Percentiles rank a stretch among this genome's conserved stretches.
phyloP scores from a whole-genome alignment of 1,140 invertebrate genomes.

The honey bee (Apis mellifera) region DNA sequence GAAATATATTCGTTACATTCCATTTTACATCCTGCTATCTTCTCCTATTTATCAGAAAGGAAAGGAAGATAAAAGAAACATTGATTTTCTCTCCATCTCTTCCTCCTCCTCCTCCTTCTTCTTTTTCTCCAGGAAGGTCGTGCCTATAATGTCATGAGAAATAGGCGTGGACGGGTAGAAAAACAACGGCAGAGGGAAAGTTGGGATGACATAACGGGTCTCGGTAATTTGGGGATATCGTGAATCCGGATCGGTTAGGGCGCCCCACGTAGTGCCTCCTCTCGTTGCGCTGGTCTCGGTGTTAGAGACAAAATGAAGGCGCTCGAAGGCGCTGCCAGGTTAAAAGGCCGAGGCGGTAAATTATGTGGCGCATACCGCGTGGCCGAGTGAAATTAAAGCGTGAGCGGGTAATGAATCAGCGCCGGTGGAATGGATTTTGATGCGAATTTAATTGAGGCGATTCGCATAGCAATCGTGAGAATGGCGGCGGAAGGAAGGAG shows the following conservation, averaged over 20 bases:
- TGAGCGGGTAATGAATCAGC: constrained; percentile 31
- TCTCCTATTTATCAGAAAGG: too few species aligned
- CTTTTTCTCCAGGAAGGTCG: not conserved
- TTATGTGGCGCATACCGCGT: constrained; percentile 31
- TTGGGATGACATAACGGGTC: constrained; percentile 34
- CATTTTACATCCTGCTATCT: too few species aligned
- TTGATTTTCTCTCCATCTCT: too few species aligned
- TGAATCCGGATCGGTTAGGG: constrained; percentile 12
- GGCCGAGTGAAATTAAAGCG: constrained; percentile 38
- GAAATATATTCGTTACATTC: too few species aligned
- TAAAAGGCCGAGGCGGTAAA: constrained; percentile 45
- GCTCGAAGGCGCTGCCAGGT: constrained; percentile 21
- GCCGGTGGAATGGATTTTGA: constrained; percentile 29
- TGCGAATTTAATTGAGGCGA: constrained; percentile 41
- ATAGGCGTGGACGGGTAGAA: constrained; percentile 55
- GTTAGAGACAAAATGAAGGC: constrained; percentile 26
- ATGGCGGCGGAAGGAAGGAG: not conserved
- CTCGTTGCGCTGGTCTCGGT: constrained; percentile 1
- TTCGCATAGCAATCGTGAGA: constrained; percentile 18
- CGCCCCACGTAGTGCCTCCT: not conserved
- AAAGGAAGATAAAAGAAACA: too few species aligned
- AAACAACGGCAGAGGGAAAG: constrained; percentile 36
- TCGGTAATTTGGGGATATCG: constrained; percentile 41
- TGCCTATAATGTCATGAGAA: constrained; percentile 58
- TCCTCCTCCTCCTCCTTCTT: too few species aligned